A percentile compares a stretch with the other conserved stretches of the same genome.
These are phyloP conservation scores for Apteryx mantelli DNA, from an alignment of 2,113 vertebrate genomes.

Conservation along the genomic window DNA sequence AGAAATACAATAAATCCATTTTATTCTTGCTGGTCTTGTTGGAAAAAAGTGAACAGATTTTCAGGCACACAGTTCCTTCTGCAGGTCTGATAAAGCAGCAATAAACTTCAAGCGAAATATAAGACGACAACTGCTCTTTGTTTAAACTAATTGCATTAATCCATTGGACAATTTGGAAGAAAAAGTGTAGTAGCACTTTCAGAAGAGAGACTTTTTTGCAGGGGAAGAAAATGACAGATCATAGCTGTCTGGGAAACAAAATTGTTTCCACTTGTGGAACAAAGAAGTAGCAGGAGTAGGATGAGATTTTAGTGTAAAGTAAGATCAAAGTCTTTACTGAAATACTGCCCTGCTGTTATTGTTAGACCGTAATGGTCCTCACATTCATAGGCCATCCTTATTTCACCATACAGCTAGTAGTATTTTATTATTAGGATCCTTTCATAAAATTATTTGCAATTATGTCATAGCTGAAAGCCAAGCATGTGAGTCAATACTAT, in stretches of 20 bases:
- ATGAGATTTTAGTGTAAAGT: not conserved
- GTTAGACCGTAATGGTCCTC: not conserved
- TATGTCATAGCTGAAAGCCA: constrained; percentile 8
- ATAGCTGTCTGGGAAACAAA: not conserved
- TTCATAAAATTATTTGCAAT: not conserved
- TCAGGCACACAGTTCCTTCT: not conserved
- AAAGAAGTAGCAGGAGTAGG: not conserved
- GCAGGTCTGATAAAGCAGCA: not conserved
- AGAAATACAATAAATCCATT: not conserved
- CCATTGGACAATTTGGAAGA: not conserved
- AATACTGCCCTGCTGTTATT: not conserved
- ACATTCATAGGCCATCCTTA: not conserved
- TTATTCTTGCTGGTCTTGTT: not conserved
- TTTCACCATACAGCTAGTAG: not conserved
- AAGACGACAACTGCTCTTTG: not conserved
- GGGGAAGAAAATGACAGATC: not conserved
- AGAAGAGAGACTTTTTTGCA: not conserved
- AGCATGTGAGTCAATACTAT: constrained; percentile 10
- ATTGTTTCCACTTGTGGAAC: not conserved
- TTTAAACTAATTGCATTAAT: not conserved
- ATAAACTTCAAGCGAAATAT: not conserved
- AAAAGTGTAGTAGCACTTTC: not conserved
- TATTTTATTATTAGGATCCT: not conserved
- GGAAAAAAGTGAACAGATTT: not conserved
- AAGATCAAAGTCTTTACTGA: not conserved